Conservation (phyloP, 2,113 vertebrate genomes). For the Chinchilla lanigera region DNA sequence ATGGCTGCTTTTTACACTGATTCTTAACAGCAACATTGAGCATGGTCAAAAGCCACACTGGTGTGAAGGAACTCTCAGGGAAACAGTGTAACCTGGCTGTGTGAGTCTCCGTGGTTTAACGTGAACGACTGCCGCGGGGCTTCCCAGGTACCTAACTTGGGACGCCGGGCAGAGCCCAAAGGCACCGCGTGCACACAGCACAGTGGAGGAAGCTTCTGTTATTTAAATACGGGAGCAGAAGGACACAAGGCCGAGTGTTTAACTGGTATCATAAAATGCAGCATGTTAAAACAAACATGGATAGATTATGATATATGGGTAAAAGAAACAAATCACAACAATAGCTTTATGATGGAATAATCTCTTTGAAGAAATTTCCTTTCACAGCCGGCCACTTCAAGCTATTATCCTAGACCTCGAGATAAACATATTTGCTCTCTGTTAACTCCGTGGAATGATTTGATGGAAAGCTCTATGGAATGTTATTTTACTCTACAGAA, state of each 20-base stretch:
- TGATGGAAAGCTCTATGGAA: neutral
- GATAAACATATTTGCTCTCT: constrained; percentile 13
- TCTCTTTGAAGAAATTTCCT: constrained; percentile 23
- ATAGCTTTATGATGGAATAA: constrained; percentile 39
- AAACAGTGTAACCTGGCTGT: neutral
- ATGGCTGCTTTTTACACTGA: neutral
- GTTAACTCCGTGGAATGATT: neutral
- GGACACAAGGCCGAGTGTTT: neutral
- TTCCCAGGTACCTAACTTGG: neutral
- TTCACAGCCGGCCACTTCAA: neutral
- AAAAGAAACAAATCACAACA: neutral
- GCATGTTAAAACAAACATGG: neutral
- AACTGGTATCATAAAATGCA: neutral
- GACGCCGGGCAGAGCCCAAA: neutral
- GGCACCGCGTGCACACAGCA: neutral
- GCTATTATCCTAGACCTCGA: neutral
- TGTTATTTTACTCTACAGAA: neutral
- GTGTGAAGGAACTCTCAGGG: neutral
- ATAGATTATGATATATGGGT: neutral
- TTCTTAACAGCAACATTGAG: neutral
- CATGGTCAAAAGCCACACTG: neutral
- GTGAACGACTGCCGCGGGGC: neutral
- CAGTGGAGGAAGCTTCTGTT: neutral
- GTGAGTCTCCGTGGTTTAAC: neutral
- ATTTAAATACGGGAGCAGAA: neutral